Evolutionary conservation across 1,140 invertebrate species (phyloP).

Genomic region (Dreissena rostriformis): DNA sequence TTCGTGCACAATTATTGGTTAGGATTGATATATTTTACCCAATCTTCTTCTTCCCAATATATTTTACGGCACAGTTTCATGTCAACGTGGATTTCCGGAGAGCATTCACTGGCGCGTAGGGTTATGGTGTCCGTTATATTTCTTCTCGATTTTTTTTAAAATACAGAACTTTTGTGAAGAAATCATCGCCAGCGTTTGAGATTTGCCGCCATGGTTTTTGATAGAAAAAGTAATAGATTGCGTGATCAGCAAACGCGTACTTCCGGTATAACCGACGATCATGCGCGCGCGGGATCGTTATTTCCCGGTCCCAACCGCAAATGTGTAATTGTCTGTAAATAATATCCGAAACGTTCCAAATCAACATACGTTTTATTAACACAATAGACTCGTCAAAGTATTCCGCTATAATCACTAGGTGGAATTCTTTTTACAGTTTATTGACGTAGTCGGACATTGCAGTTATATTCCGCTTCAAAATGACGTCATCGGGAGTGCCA

Average conservation of each 20-base stretch:
- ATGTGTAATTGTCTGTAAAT: slow-evolving; percentile 63
- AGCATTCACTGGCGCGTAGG: not conserved
- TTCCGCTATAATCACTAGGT: slow-evolving; percentile 83
- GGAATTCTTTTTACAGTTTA: slow-evolving; percentile 73
- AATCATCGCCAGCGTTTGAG: slow-evolving; percentile 33
- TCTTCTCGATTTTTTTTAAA: slow-evolving; percentile 53
- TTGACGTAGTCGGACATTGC: slow-evolving; percentile 35
- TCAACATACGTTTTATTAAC: slow-evolving; percentile 80
- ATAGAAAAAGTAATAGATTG: slow-evolving; percentile 58
- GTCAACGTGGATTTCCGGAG: not conserved
- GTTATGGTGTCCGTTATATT: slow-evolving; percentile 6
- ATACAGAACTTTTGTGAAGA: slow-evolving; percentile 43
- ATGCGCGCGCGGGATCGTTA: not conserved
- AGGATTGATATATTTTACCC: no score
- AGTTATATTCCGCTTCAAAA: slow-evolving; percentile 24
- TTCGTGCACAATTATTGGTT: no score
- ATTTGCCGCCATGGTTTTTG: slow-evolving; percentile 48
- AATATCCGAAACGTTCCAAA: slow-evolving; percentile 82
- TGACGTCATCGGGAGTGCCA: slow-evolving; percentile 48
- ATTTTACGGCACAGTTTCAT: slow-evolving; percentile 4
- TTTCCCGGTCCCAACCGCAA: slow-evolving; percentile 9
- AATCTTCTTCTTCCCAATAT: no score
- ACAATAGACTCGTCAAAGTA: slow-evolving; percentile 83
- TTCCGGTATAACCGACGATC: slow-evolving; percentile 46
- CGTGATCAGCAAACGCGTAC: slow-evolving; percentile 56